These are phyloP conservation scores for Danionella cerebrum DNA, from an alignment of 2,113 vertebrate species.

Conservation along the genomic window DNA sequence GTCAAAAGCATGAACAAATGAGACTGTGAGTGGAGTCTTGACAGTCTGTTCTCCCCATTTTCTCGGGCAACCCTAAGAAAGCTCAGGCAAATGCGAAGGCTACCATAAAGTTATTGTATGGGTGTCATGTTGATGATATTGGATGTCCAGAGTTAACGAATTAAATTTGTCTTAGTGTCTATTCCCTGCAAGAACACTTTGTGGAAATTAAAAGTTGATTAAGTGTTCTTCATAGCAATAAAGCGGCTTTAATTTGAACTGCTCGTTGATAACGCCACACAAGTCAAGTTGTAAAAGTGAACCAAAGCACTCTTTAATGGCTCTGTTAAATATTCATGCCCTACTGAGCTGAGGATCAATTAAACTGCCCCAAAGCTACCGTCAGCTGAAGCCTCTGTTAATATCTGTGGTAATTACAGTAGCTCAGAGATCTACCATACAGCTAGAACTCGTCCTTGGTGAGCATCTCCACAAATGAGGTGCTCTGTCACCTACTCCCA, in stretches of 20 bases:
- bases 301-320: neutral
- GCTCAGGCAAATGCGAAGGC: no score
- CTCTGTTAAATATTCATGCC: slow-evolving; percentile 1
- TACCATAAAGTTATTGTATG: no score
- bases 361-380: neutral
- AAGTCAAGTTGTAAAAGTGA: neutral
- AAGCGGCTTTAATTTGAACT: neutral
- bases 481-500: neutral
- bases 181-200: no score
- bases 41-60: no score
- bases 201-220: no score
- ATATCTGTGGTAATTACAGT: slow-evolving; percentile 26
- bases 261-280: neutral
- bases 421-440: neutral
- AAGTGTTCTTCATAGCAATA: no score
- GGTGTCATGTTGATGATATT: no score
- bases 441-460: neutral
- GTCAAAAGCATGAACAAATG: no score
- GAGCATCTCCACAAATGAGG: slow-evolving; percentile 4
- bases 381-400: slow-evolving; percentile 16
- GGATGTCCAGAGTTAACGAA: no score
- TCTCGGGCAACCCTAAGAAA: no score
- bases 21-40: no score
- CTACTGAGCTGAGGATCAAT: neutral
- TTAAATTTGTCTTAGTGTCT: no score